Evolutionary conservation across 2,113 vertebrate species (phyloP).

Genomic region (Hystrix brachyura): DNA sequence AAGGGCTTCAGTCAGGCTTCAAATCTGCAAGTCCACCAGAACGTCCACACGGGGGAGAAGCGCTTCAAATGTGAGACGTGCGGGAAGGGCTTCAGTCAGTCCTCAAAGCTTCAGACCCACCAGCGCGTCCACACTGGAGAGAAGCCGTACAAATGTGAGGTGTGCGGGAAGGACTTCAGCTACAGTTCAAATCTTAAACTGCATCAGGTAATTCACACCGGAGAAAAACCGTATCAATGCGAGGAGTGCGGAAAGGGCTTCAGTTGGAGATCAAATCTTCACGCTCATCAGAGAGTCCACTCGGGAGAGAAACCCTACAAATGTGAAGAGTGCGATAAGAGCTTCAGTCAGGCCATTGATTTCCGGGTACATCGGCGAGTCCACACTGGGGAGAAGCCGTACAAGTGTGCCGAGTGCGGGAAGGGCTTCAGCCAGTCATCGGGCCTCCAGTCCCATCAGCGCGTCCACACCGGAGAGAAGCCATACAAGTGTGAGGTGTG

Average conservation of each 20-base stretch:
- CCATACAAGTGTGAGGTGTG: slow-evolving; percentile 72
- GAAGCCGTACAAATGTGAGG: not conserved
- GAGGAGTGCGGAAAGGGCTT: slow-evolving; percentile 72
- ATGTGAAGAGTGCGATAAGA: slow-evolving; percentile 65
- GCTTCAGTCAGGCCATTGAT: slow-evolving; percentile 67
- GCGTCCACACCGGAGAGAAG: slow-evolving; percentile 78
- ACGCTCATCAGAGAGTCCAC: not conserved
- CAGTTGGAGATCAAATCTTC: slow-evolving; percentile 51
- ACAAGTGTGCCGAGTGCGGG: slow-evolving; percentile 67
- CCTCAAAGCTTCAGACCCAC: slow-evolving; percentile 78
- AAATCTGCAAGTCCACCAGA: slow-evolving; percentile 20
- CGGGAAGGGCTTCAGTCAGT: slow-evolving; percentile 79
- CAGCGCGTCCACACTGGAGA: not conserved
- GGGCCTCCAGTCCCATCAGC: slow-evolving; percentile 72
- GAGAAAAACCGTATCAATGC: slow-evolving; percentile 69
- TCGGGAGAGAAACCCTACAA: slow-evolving; percentile 68
- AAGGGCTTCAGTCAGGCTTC: slow-evolving; percentile 76
- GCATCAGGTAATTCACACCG: slow-evolving; percentile 74
- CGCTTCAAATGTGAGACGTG: slow-evolving; percentile 69
- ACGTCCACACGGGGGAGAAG: slow-evolving; percentile 15
- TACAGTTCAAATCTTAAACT: slow-evolving; percentile 75
- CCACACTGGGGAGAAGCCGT: slow-evolving; percentile 78
- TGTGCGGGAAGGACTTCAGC: slow-evolving; percentile 80
- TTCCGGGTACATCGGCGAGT: slow-evolving; percentile 74
- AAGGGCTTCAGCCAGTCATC: slow-evolving; percentile 74